phyloP scores from a whole-genome alignment of 1,140 invertebrate genomes.

The Sycobia sp. region DNA sequence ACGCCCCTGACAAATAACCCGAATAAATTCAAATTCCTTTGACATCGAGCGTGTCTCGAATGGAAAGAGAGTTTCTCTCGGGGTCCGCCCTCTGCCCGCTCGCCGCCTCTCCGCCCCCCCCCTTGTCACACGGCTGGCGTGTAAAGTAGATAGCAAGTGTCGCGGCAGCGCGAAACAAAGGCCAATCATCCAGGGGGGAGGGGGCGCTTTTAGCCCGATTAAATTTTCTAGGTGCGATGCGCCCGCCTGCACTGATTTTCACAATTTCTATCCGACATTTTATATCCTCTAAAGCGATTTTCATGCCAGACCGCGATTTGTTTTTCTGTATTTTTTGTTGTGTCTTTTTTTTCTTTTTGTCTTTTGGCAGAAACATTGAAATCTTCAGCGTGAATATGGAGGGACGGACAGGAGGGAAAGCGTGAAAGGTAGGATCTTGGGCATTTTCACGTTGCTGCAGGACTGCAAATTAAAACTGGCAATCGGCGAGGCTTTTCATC shows the following conservation, averaged over 20 bases:
- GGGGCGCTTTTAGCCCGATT: constrained; percentile 11
- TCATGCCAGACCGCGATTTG: neutral
- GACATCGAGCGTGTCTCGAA: constrained; percentile 13
- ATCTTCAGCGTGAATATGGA: no score
- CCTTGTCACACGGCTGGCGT: no score
- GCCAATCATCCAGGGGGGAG: constrained; percentile 13
- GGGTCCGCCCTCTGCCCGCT: no score
- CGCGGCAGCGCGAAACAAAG: neutral
- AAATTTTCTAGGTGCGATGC: neutral
- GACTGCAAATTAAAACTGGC: no score
- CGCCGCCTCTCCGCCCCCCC: no score
- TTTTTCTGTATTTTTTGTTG: neutral
- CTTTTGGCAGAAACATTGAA: neutral
- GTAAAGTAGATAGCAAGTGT: no score
- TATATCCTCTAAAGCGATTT: neutral
- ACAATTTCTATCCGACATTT: neutral
- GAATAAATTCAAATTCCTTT: constrained; percentile 33
- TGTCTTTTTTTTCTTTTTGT: neutral
- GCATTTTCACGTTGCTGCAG: no score
- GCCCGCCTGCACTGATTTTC: neutral
- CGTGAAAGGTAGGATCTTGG: no score
- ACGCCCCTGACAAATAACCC: constrained; percentile 19
- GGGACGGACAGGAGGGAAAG: no score
- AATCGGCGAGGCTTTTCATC: no score
- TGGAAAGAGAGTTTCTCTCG: neutral